These are phyloP conservation scores for Chrosomus eos DNA, from an alignment of 2,797 vertebrate species.

Conservation along the genomic window DNA sequence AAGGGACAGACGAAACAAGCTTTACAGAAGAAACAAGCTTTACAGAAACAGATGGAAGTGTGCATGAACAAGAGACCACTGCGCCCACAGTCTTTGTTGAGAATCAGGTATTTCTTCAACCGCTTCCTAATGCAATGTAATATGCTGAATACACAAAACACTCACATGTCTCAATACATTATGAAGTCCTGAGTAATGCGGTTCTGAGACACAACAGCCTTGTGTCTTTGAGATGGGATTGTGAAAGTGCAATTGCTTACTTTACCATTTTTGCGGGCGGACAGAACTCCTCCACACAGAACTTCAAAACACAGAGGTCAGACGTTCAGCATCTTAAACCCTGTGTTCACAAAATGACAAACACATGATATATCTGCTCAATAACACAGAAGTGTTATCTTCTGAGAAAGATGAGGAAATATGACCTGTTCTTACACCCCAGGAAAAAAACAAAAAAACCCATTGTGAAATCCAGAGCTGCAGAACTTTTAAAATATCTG, in stretches of 20 bases:
- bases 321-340: conserved; percentile 3
- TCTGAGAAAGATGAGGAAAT: conserved; percentile 31
- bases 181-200: neutral
- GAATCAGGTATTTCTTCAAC: conserved; percentile 42
- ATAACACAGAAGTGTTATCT: conserved; percentile 27
- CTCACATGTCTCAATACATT: neutral
- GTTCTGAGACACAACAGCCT: conserved; percentile 12
- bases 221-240: conserved; percentile 8
- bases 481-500: conserved; percentile 21
- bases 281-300: conserved; percentile 37
- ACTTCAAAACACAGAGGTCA: conserved; percentile 21
- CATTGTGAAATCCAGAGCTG: conserved; percentile 35
- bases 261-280: conserved; percentile 36
- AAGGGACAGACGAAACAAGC: neutral
- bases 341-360: conserved; percentile 7
- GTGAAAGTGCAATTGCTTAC: neutral
- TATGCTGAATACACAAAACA: neutral
- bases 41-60: conserved; percentile 20
- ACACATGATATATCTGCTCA: conserved; percentile 36
- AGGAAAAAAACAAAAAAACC: conserved; percentile 5
- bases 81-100: neutral
- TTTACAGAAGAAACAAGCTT: conserved; percentile 14
- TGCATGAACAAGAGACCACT: neutral
- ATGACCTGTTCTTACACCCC: conserved; percentile 14
- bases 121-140: neutral